A percentile compares a stretch with the other conserved stretches of the same genome.
Evolutionary conservation across 1,140 invertebrate genomes (phyloP).

Genomic region (Cydia strobilella): DNA sequence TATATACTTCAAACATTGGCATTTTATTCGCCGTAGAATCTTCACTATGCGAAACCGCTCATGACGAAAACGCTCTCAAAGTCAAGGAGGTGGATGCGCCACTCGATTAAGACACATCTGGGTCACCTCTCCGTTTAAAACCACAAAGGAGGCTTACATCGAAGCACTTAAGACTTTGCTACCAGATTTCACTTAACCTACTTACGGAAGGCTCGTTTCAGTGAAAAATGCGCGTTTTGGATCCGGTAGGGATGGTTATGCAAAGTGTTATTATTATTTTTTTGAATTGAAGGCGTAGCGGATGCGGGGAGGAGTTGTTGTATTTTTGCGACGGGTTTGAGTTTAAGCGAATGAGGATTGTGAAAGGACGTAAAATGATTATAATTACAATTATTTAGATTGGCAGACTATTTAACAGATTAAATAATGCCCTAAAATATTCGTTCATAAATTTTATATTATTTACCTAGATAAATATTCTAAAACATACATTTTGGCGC

Average conservation of each 20-base stretch:
- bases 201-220: slow-evolving; percentile 40
- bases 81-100: neutral
- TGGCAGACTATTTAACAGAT: no score
- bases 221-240: slow-evolving; percentile 47
- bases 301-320: slow-evolving; percentile 37
- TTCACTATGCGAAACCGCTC: neutral
- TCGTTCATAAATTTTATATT: no score
- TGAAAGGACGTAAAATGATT: no score
- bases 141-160: neutral
- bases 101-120: slow-evolving; percentile 1
- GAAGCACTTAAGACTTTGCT: slow-evolving; percentile 26
- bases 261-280: slow-evolving; percentile 72
- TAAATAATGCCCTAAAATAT: no score
- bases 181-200: slow-evolving; percentile 43
- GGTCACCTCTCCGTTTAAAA: neutral
- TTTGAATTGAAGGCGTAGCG: slow-evolving; percentile 44
- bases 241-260: slow-evolving; percentile 60
- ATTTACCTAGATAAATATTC: no score
- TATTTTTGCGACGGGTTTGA: slow-evolving; percentile 34
- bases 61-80: neutral
- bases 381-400: no score
- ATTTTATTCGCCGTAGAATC: neutral
- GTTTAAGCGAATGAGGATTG: slow-evolving; percentile 36
- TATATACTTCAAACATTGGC: neutral
- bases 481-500: no score